Evolutionary conservation across 2,888 invertebrate genomes (phyloP).

Genomic region (Drosophila mimetica): DNA sequence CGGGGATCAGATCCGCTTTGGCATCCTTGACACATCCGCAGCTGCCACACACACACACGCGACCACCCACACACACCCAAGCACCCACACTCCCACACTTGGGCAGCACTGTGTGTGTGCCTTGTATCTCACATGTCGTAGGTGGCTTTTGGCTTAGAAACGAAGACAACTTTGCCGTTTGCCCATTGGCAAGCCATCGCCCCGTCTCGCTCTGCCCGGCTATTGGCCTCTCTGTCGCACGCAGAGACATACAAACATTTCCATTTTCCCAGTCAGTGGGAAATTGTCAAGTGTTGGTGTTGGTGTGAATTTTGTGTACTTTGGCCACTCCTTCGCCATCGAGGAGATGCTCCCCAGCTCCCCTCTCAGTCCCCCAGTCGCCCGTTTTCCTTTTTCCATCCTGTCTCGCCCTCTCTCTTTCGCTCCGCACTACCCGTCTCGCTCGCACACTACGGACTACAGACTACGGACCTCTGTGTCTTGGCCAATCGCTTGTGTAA

Average conservation of each 20-base stretch:
- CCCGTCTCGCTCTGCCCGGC: constrained; percentile 19
- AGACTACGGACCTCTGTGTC: constrained; percentile 41
- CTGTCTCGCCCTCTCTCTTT: constrained; percentile 64
- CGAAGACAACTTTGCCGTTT: constrained; percentile 52
- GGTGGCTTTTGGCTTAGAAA: constrained; percentile 45
- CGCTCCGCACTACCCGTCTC: constrained; percentile 11
- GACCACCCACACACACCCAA: neutral
- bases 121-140: constrained; percentile 26
- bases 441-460: constrained; percentile 44
- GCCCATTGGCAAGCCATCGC: constrained; percentile 51
- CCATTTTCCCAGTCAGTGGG: constrained; percentile 46
- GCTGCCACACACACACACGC: constrained; percentile 1
- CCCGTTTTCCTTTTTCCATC: constrained; percentile 5
- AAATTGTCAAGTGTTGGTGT: constrained; percentile 74
- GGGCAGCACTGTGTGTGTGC: constrained; percentile 11
- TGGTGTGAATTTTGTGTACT: constrained; percentile 84
- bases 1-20: constrained; percentile 27
- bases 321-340: constrained; percentile 83
- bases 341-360: constrained; percentile 23
- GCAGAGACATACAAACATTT: constrained; percentile 37
- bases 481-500: constrained; percentile 85
- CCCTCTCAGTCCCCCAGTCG: no score
- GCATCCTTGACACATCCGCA: constrained; percentile 32
- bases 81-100: constrained; percentile 1
- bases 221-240: constrained; percentile 12